Base-by-base conservation (phyloP, 92 coral and sea anemone genomes). In the Porites evermanni region DNA sequence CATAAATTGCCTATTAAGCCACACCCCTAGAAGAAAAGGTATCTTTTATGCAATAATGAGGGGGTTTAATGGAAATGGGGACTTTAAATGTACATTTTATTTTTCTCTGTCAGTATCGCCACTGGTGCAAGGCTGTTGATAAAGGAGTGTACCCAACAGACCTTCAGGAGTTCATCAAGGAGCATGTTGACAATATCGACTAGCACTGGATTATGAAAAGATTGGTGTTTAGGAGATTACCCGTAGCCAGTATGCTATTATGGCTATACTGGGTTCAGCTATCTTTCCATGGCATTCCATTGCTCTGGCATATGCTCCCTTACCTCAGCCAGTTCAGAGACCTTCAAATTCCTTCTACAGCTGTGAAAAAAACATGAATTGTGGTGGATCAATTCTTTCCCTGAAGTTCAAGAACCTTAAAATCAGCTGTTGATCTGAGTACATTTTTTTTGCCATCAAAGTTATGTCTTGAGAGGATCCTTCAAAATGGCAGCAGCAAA, bases 111-210 rank as follows among this genome's bases (percentile, higher is more conserved):
- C 83, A 96, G 99, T 96, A 91, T 59, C 94, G 92, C 9, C 88
- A 85, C 14, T 96, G 99, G 99, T 95, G 98, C 63, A 92, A 89
- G 64, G 94, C 98, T 3, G 90, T 95, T 53, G 99, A 96, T 75
- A 91, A 92, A 65, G 98, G 98, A 0, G 75, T 86, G 18, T 91
- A 88, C 67, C 99, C 99, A 12, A 82, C 93, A 16, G 99, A 95
- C 8, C 89, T 96, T 66, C 86, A 88, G 80, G 87, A 93, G 69
- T 96, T 96, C 85, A 83, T 96, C 64, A 91, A 95, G 53, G 70
- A 78, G 13, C 90, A 91, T 44, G 81, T 66, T 6, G 56, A 78
- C 12, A 19, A 7, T 21, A 50, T 2, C 14, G 61, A 56, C 12
- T 56, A 21, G 64, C 47, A 79, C 20, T 79, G n/a, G 65, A 65